phyloP scores from a whole-genome alignment of 2,888 invertebrate species.

The Protodeltote pygarga region DNA sequence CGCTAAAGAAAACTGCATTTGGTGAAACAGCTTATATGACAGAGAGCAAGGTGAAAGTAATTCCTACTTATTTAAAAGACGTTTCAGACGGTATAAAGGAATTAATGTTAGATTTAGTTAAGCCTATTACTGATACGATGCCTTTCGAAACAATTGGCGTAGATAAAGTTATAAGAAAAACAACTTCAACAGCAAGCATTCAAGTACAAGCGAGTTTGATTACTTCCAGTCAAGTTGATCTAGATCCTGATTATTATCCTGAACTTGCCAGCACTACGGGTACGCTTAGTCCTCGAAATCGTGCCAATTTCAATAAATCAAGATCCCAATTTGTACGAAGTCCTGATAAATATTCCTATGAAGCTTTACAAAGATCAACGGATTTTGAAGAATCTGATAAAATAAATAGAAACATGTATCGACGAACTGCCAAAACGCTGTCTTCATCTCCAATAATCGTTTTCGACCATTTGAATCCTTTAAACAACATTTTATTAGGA shows the following conservation, averaged over 20 bases:
- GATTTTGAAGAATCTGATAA: slow-evolving; percentile 11
- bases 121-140: slow-evolving; percentile 66
- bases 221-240: slow-evolving; percentile 74
- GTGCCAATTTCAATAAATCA: background rate
- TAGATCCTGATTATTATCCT: slow-evolving; percentile 55
- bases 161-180: slow-evolving; percentile 29
- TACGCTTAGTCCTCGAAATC: background rate
- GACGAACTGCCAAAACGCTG: background rate
- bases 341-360: slow-evolving; percentile 20
- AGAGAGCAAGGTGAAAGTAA: slow-evolving; percentile 66
- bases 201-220: slow-evolving; percentile 72
- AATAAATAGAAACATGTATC: background rate
- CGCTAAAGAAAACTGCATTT: slow-evolving; percentile 68
- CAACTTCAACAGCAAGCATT: slow-evolving; percentile 60
- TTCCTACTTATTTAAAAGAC: slow-evolving; percentile 69
- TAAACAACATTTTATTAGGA: slow-evolving; percentile 70
- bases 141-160: slow-evolving; percentile 52
- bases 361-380: slow-evolving; percentile 15
- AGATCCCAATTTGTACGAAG: slow-evolving; percentile 1
- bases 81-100: slow-evolving; percentile 71
- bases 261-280: slow-evolving; percentile 40
- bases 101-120: slow-evolving; percentile 75
- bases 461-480: slow-evolving; percentile 73
- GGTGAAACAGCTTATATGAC: slow-evolving; percentile 64
- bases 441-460: slow-evolving; percentile 48